phyloP scores from a whole-genome alignment of 2,888 invertebrate genomes.

The Drosophila fulvimacula region DNA sequence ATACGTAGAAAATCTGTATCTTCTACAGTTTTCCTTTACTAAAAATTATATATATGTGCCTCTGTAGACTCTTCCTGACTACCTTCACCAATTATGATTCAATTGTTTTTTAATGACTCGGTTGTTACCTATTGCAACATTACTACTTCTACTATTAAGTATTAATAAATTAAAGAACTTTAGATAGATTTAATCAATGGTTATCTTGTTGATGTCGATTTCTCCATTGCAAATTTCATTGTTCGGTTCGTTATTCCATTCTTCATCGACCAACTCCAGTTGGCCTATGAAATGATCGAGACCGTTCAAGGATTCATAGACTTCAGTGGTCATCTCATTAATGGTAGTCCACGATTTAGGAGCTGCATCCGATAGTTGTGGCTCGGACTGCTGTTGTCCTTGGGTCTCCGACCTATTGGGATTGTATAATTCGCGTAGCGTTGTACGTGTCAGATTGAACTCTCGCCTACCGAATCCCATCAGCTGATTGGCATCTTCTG shows the following conservation, averaged over 20 bases:
- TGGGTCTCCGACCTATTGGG: conserved; percentile 12
- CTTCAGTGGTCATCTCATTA: conserved; percentile 32
- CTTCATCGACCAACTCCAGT: conserved; percentile 20
- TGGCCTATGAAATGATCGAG: conserved; percentile 65
- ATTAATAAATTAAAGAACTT: not conserved
- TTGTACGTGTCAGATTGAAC: conserved; percentile 81
- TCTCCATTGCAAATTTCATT: conserved; percentile 22
- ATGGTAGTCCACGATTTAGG: not conserved
- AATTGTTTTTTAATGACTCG: too few relatives aligned
- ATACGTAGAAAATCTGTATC: too few relatives aligned
- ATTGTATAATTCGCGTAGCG: conserved; percentile 80
- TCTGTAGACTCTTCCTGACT: too few relatives aligned
- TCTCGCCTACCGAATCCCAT: conserved; percentile 80
- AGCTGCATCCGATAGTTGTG: not conserved
- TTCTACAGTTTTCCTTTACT: too few relatives aligned
- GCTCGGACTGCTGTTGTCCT: not conserved
- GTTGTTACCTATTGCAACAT: too few relatives aligned
- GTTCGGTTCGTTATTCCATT: not conserved
- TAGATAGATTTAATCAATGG: not conserved
- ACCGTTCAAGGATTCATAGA: conserved; percentile 38
- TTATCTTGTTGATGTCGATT: not conserved
- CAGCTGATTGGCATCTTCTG: conserved; percentile 57
- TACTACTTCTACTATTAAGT: too few relatives aligned
- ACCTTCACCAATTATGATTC: too few relatives aligned
- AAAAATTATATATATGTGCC: too few relatives aligned